Evolutionary conservation across 1,140 invertebrate genomes (phyloP), one percentile per base, ranked within the genome.

Genomic region (Zaprionus inermis): DNA sequence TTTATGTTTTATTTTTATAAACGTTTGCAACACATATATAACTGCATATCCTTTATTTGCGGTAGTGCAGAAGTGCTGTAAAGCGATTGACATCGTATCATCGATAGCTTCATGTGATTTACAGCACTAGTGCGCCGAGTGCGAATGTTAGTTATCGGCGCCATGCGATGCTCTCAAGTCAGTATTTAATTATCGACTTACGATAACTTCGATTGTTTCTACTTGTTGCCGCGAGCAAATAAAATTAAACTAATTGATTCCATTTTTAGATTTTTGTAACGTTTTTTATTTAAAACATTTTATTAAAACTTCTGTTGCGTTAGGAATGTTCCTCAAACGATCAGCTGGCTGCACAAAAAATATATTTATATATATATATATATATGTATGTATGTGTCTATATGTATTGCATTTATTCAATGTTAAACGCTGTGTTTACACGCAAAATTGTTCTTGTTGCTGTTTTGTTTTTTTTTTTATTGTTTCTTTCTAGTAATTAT

Each of bases 201-300:
- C 55, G 34, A 38, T 57, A 38, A 12, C 16, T 14, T 36, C 11
- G 9, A 22, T 54, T 28, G 24, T 28, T 28, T 28, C 24, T 4
- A 28, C 24, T 2, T 5, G 24, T 38, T 38, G 12, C 3, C 18
- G 16, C 16, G 44, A 7, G 14, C 30, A 14, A 38, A 11, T 7
- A 1, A 5, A 57, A n/a, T 30, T 60, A 60, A 32, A 38, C 24
- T 14, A 28, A 32, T 6, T 16, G 12, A 28, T 32, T 28, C 4
- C 1, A 11, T 11, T 52, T 18, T 67, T 61, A 7, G 11, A 55
- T 68, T 72, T 68, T 59, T 16, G 34, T 68, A 72, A 72, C 70
- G 54, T 56, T 56, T 69, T 72, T 85, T 85, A 84, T 81, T 85
- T 68, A 86, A 85, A 85, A 85, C 81, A 70, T 85, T 85, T 86